phyloP scores from a whole-genome alignment of 2,113 vertebrate genomes.

The Limanda limanda region DNA sequence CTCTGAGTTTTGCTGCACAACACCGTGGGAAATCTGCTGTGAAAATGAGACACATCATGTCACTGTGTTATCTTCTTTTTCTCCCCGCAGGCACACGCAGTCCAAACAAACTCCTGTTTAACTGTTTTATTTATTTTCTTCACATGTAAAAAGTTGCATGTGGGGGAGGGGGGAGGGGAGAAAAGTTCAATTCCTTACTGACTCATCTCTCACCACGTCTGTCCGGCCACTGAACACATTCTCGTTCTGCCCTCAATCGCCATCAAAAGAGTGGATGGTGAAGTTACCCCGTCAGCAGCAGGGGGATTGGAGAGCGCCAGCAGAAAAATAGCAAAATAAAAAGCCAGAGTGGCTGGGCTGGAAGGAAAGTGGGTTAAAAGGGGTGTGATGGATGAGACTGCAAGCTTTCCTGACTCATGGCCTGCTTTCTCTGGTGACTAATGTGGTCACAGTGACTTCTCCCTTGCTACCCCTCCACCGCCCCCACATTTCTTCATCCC shows the following conservation, averaged over 20 bases:
- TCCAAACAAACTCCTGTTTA: slow-evolving; percentile 16
- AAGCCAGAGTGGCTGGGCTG: slow-evolving; percentile 36
- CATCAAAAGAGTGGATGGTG: slow-evolving; percentile 29
- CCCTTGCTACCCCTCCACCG: slow-evolving; percentile 22
- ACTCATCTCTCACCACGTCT: slow-evolving; percentile 10
- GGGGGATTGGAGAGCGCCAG: slow-evolving; percentile 22
- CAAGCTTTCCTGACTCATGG: slow-evolving; percentile 67
- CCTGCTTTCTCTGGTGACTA: slow-evolving; percentile 63
- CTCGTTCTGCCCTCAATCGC: slow-evolving; percentile 23
- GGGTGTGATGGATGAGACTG: slow-evolving; percentile 72
- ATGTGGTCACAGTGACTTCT: slow-evolving; percentile 59
- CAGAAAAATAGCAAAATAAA: slow-evolving; percentile 64
- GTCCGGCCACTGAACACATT: slow-evolving; percentile 15
- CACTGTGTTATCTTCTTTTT: slow-evolving; percentile 4
- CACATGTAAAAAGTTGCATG: slow-evolving; percentile 6
- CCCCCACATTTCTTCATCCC: slow-evolving; percentile 24
- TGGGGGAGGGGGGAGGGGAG: background rate
- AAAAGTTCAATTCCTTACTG: background rate
- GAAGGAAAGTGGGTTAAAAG: slow-evolving; percentile 74
- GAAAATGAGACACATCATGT: slow-evolving; percentile 21
- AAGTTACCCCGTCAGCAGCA: slow-evolving; percentile 55
- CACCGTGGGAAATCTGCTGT: slow-evolving; percentile 33
- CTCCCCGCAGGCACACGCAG: background rate
- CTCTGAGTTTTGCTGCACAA: slow-evolving; percentile 23
- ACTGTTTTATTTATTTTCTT: background rate